These are phyloP conservation scores for Pseudoips prasinana DNA, from an alignment of 2,888 invertebrate genomes.

Conservation along the genomic window DNA sequence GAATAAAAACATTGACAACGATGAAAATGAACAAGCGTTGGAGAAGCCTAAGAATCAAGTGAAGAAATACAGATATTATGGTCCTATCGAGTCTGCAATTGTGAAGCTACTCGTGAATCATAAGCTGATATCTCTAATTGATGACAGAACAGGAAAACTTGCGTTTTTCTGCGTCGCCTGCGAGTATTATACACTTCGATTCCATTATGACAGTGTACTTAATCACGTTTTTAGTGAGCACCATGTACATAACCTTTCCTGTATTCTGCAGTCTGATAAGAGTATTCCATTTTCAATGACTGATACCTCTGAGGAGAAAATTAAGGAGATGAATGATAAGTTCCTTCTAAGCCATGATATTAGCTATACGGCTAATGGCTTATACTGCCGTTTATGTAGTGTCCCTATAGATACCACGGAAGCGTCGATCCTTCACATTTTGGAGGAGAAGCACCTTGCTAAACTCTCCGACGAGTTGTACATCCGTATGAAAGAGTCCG, in stretches of 20 bases:
- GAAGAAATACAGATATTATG: slow-evolving; percentile 73
- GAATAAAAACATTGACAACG: slow-evolving; percentile 69
- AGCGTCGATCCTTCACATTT: slow-evolving; percentile 56
- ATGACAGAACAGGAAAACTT: slow-evolving; percentile 71
- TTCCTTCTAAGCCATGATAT: slow-evolving; percentile 60
- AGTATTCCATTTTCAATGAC: slow-evolving; percentile 58
- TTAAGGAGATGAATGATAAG: slow-evolving; percentile 64
- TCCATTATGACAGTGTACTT: slow-evolving; percentile 72
- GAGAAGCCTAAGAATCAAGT: slow-evolving; percentile 66
- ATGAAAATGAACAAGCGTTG: slow-evolving; percentile 57
- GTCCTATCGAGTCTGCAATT: slow-evolving; percentile 67
- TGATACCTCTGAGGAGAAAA: slow-evolving; percentile 54
- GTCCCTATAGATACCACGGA: slow-evolving; percentile 50
- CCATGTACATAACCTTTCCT: slow-evolving; percentile 67
- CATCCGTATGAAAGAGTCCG: slow-evolving; percentile 53
- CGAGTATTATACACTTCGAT: slow-evolving; percentile 72
- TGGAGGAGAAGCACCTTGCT: slow-evolving; percentile 69
- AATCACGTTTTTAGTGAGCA: slow-evolving; percentile 73
- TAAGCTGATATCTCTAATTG: slow-evolving; percentile 63
- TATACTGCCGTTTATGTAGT: slow-evolving; percentile 60
- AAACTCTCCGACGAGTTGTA: slow-evolving; percentile 66
- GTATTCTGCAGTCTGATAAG: slow-evolving; percentile 63
- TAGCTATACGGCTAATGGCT: slow-evolving; percentile 36
- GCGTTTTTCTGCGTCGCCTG: slow-evolving; percentile 76
- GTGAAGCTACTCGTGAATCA: slow-evolving; percentile 62